Conservation (phyloP, 2,113 vertebrate genomes). For the Varanus komodoensis region DNA sequence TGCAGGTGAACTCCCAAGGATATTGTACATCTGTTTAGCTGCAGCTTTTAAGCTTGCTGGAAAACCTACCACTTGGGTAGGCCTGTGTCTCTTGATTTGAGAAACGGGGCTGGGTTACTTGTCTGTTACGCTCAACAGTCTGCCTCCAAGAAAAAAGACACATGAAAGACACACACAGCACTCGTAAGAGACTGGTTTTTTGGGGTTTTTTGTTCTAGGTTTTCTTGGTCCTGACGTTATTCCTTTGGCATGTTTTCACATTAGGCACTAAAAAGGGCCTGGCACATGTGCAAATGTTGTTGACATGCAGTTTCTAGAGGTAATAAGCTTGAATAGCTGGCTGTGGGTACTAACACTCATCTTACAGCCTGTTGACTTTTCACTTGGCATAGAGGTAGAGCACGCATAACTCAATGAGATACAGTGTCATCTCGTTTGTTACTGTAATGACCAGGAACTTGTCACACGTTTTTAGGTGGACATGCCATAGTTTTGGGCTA, state of each 20-base stretch:
- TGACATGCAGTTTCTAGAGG: no score
- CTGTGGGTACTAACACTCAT: background rate
- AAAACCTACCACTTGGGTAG: background rate
- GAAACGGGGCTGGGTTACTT: background rate
- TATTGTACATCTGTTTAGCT: background rate
- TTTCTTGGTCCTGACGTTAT: background rate
- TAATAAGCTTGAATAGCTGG: background rate
- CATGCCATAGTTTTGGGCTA: background rate
- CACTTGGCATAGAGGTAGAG: background rate
- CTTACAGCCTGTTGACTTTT: background rate
- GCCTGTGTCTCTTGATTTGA: background rate
- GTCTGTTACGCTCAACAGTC: background rate
- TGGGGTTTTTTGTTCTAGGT: background rate
- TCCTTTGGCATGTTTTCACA: no score
- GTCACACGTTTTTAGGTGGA: background rate
- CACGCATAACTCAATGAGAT: background rate
- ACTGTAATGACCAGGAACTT: background rate
- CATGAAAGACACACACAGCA: background rate
- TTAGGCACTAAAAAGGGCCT: no score
- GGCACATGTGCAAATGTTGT: no score
- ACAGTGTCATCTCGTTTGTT: background rate
- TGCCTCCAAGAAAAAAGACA: background rate
- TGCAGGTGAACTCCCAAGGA: background rate
- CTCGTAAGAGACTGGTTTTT: background rate
- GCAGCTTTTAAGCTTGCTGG: background rate